Conservation (phyloP, 2,113 vertebrate genomes). For the Antechinus flavipes region DNA sequence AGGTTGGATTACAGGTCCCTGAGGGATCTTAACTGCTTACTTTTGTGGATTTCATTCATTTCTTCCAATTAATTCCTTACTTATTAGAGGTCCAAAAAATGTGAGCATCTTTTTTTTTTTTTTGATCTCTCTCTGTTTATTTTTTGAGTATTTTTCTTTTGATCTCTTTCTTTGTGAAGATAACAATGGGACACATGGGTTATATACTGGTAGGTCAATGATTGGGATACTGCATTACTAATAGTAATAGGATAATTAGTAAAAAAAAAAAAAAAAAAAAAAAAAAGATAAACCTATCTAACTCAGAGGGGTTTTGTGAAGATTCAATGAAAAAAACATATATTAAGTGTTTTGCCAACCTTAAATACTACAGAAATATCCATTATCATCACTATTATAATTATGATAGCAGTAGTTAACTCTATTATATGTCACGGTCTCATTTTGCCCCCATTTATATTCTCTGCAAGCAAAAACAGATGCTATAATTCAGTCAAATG, state of each 20-base stretch:
- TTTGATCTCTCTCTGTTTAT: background rate
- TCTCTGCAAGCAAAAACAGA: background rate
- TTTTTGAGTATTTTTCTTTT: background rate
- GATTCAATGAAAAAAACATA: background rate
- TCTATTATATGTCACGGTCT: background rate
- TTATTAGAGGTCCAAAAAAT: background rate
- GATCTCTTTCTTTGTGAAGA: background rate
- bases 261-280: background rate
- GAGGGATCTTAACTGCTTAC: background rate
- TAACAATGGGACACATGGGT: background rate
- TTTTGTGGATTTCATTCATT: background rate
- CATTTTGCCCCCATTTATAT: background rate
- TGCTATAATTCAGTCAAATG: slow-evolving; percentile 60
- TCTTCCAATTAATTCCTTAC: background rate
- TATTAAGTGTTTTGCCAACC: background rate
- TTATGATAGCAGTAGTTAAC: background rate
- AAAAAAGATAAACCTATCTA: background rate
- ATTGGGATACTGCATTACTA: background rate
- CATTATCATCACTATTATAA: background rate
- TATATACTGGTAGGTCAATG: background rate
- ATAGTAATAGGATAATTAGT: too few species aligned
- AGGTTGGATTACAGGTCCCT: background rate
- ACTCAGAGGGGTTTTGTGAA: background rate
- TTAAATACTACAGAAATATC: background rate
- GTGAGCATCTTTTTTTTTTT: background rate